Conservation (phyloP, 2,113 vertebrate species). For the Nannospalax galili region DNA sequence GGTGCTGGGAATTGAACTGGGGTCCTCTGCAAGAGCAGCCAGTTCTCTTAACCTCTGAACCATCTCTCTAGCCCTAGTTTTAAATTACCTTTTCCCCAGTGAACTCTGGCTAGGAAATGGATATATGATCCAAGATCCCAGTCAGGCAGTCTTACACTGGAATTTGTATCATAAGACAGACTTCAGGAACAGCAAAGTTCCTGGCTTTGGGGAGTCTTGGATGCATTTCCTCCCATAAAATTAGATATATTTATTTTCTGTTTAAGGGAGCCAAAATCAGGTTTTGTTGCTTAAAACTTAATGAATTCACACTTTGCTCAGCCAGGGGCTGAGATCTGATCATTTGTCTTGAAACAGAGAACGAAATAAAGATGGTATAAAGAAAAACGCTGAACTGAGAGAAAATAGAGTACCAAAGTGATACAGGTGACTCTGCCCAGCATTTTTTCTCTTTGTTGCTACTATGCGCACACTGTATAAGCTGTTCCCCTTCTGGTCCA, state of each 20-base stretch:
- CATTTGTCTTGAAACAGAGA: background rate
- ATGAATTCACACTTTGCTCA: background rate
- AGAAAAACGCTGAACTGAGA: background rate
- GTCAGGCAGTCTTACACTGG: background rate
- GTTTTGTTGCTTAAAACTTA: background rate
- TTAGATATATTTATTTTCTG: background rate
- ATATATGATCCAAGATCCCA: background rate
- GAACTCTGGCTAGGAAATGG: background rate
- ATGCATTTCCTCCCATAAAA: background rate
- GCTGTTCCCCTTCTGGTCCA: background rate
- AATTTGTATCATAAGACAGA: background rate
- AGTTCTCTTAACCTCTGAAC: too few relatives aligned
- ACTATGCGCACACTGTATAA: accelerated
- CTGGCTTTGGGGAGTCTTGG: background rate
- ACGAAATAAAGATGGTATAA: background rate
- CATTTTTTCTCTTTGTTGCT: background rate
- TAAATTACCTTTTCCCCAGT: background rate
- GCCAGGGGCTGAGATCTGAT: background rate
- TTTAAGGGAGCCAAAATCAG: background rate
- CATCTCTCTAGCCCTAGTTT: background rate
- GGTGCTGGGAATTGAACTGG: too few relatives aligned
- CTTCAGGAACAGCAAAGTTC: background rate
- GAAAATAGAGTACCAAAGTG: background rate
- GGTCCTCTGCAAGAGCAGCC: too few relatives aligned
- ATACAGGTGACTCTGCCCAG: background rate